phyloP scores from a whole-genome alignment of 2,113 vertebrate species.

The Etheostoma cragini region DNA sequence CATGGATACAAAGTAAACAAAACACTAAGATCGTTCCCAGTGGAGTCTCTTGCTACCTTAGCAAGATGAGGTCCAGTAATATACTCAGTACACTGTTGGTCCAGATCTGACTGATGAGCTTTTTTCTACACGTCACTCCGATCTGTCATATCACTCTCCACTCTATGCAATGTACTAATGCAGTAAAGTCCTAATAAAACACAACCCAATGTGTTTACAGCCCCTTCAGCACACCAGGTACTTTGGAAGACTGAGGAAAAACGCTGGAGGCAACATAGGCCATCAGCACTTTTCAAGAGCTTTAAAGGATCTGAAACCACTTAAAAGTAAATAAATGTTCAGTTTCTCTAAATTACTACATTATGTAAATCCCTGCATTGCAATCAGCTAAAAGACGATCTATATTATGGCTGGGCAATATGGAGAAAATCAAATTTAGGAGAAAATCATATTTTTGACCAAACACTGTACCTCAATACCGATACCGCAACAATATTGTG shows the following conservation, averaged over 20 bases:
- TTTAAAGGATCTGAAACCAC: not conserved
- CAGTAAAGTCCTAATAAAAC: slow-evolving; percentile 26
- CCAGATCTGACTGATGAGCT: slow-evolving; percentile 60
- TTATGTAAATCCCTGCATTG: not conserved
- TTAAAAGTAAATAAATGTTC: not conserved
- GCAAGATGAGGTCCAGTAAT: slow-evolving; percentile 24
- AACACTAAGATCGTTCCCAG: slow-evolving; percentile 53
- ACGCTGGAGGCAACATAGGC: not conserved
- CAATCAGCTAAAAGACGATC: not conserved
- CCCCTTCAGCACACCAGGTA: slow-evolving; percentile 18
- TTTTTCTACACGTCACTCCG: slow-evolving; percentile 33
- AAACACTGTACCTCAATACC: no score
- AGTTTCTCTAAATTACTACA: not conserved
- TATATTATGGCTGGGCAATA: no score
- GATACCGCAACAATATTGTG: no score
- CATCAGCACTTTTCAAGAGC: slow-evolving; percentile 13
- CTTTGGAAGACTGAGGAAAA: slow-evolving; percentile 20
- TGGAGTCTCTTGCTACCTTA: slow-evolving; percentile 52
- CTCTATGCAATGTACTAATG: slow-evolving; percentile 22
- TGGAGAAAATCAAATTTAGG: no score
- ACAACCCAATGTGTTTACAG: slow-evolving; percentile 31
- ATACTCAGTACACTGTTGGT: slow-evolving; percentile 9
- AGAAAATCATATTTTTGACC: no score
- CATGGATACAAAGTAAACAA: slow-evolving; percentile 79
- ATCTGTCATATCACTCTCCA: slow-evolving; percentile 16